These are phyloP conservation scores for Microtus ochrogaster DNA, from an alignment of 2,113 vertebrate genomes.

Conservation along the genomic window DNA sequence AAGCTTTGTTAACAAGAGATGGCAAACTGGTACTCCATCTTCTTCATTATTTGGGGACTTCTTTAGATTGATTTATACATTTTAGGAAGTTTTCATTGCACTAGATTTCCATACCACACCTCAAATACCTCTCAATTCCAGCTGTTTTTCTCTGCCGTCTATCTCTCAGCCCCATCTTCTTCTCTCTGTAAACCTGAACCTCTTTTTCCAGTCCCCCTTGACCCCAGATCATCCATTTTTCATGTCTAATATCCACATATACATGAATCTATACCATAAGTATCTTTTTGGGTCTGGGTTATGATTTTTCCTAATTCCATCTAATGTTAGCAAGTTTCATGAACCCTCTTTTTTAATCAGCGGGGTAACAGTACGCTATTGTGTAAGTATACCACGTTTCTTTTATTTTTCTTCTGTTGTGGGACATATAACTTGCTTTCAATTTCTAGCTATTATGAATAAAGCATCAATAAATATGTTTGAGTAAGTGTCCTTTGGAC, in stretches of 20 bases:
- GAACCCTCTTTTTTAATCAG: neutral
- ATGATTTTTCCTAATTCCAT: neutral
- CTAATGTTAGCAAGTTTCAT: neutral
- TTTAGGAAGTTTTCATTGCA: neutral
- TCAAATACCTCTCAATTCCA: neutral
- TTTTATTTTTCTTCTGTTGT: neutral
- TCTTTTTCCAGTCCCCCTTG: neutral
- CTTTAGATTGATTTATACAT: neutral
- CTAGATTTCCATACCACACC: neutral
- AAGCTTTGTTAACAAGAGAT: neutral
- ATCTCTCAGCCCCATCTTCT: neutral
- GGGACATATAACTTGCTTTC: neutral
- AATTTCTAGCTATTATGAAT: neutral
- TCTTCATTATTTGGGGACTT: neutral
- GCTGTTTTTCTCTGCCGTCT: neutral
- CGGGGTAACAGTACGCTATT: neutral
- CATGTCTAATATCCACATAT: neutral
- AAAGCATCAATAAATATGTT: neutral
- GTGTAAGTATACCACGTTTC: neutral
- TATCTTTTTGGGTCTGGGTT: neutral
- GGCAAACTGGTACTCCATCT: too few species aligned
- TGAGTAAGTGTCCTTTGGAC: neutral
- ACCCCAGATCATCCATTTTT: neutral
- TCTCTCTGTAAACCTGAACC: neutral
- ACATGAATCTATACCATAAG: too few species aligned